Evolutionary conservation across 2,113 vertebrate species (phyloP), one percentile per base, ranked within the genome.

Genomic region (Colistium nudipinnis): DNA sequence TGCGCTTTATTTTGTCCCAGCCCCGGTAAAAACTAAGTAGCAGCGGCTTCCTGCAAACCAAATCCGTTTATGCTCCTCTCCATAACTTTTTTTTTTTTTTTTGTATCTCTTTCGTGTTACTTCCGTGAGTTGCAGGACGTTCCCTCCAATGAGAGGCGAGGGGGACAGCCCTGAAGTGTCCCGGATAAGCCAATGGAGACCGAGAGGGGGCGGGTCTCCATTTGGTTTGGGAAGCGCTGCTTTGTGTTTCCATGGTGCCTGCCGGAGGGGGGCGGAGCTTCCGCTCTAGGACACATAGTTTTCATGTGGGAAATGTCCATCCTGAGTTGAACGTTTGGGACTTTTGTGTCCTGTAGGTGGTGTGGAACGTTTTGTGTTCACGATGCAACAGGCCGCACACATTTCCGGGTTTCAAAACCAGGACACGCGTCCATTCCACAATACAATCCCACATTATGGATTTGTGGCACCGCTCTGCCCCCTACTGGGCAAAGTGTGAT

Each of bases 1-100:
- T 0, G 47, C 1, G 22, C 30, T 38, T 19, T 28, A 38, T 30
- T 13, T n/a, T 35, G 35, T 49, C 9, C 49, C 7, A 8, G 59
- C 33, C n/a, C 30, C 8, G 17, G 8, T 24, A 41, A 64, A 81
- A 51, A 51, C 69, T 51, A 75, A 47, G 59, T 72, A 74, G 80
- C 63, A 69, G 80, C 66, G n/a, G 41, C 61, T 10, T 44, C 54
- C 43, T 54, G 54, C 38, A 45, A 68, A 56, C 66, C 30, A 66
- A 71, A 83, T 80, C 87, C 78, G 84, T 76, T 66, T 66, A 74
- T 47, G 77, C 70, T 85, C 48, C 74, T 54, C 82, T 89, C 80
- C 82, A 85, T 44, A 93, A 94, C 90, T 93, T 93, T 92, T 86
- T 68, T 64, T 53, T 54, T 20, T 41, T 45, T 35, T 19, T 22